Evolutionary conservation across 2,888 invertebrate genomes (phyloP), one percentile per base, ranked within the genome.

Genomic region (Troides oblongomaculatus): DNA sequence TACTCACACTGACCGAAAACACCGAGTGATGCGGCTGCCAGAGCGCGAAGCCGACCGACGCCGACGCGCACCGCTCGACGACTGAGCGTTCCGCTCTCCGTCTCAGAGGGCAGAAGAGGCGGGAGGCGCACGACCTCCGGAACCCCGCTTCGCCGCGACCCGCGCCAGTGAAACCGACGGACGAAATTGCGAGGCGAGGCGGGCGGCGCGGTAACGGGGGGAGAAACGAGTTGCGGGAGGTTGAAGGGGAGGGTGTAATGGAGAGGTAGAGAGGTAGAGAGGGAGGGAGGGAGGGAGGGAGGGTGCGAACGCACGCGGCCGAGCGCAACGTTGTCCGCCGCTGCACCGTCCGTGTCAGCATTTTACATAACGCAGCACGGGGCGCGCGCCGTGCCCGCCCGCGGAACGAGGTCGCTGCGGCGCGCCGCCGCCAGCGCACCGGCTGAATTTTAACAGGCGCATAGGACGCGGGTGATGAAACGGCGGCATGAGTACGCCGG

Each of bases 61-160:
- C 80, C 89, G 89, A 87, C 84, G 88, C 88, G 85, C 85, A 86
- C 80, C 85, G 89, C 89, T 87, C 91, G 90, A 89, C 90, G 90
- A 90, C 90, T 90, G 89, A 88, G 79, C 79, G 81, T 72, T 72
- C 75, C 75, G 74, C 78, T 72, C 73, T 74, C 77, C 83, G 82
- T 78, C 81, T 81, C 80, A 80, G 83, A 81, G 82, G 85, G 84
- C 77, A 76, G 82, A 78, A 84, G 85, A 79, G 84, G 87, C 82
- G 87, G 87, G 88, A 86, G 88, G 86, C 82, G 82, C 81, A 85
- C 89, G 87, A 88, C 89, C 89, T 88, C 89, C 88, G 87, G 83
- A 83, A 79, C 86, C 87, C 85, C 86, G 83, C 88, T 74, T 83
- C 82, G 77, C 78, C 79, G 78, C 79, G 71, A 72, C 71, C 80